Conservation (phyloP, 53 echinoderm and acorn worm species). For the Patiria pectinifera region DNA sequence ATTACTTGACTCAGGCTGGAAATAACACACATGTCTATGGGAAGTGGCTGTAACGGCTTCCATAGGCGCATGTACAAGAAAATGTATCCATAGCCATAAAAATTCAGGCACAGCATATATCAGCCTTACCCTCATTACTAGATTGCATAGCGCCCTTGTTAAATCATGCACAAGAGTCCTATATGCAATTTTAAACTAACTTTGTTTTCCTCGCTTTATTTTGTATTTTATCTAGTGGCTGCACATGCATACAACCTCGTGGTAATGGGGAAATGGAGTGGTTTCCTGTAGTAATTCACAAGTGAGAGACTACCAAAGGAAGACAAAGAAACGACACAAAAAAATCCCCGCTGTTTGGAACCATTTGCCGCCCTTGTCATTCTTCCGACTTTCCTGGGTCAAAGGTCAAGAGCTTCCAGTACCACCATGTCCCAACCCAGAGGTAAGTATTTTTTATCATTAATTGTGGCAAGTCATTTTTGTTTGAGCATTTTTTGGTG, state of each 20-base stretch:
- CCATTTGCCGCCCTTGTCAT: neutral
- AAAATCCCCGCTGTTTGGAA: neutral
- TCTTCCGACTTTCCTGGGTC: constrained; percentile 5
- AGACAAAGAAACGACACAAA: neutral
- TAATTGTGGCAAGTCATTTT: no score
- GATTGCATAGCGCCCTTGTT: no score
- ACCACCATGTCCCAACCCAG: constrained; percentile 47
- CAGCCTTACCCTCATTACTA: no score
- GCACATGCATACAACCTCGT: neutral
- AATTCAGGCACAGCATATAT: no score
- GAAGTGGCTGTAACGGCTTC: no score
- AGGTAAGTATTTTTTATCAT: constrained; percentile 1
- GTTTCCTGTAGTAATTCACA: neutral
- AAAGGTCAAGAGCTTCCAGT: neutral
- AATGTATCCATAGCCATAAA: no score
- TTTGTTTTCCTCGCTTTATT: neutral
- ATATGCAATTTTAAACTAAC: no score
- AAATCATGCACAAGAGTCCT: no score
- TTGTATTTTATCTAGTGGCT: neutral
- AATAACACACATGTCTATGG: no score
- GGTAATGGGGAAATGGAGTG: neutral
- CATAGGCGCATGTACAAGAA: no score
- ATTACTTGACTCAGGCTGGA: no score
- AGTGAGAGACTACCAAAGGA: neutral
- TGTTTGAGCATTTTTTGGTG: no score